Conservation (phyloP, 92 coral and sea anemone species). For the Montipora capitata region DNA sequence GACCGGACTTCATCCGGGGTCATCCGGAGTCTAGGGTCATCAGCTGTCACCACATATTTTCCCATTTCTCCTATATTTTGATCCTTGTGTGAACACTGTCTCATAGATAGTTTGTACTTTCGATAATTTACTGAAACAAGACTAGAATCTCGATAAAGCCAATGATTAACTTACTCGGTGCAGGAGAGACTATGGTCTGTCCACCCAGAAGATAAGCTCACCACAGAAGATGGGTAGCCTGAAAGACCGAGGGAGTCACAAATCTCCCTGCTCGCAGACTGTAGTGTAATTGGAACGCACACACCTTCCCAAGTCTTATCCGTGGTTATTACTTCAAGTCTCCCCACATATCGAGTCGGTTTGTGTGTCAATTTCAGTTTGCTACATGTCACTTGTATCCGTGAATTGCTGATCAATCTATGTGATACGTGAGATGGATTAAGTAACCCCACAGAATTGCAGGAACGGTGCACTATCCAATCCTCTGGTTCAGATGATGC, state of each 20-base stretch:
- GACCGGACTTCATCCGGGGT: too few relatives aligned
- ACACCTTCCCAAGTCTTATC: constrained; percentile 34
- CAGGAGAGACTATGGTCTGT: constrained; percentile 29
- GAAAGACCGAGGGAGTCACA: constrained; percentile 14
- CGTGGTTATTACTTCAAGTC: constrained; percentile 5
- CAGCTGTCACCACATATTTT: too few relatives aligned
- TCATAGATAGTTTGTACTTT: too few relatives aligned
- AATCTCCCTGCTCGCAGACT: constrained; percentile 8
- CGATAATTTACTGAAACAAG: too few relatives aligned
- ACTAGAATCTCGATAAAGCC: too few relatives aligned
- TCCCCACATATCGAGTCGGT: background rate
- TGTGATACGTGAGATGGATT: background rate
- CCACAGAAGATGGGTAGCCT: background rate
- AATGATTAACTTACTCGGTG: constrained; percentile 15
- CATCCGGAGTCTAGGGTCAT: too few relatives aligned
- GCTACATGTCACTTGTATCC: background rate
- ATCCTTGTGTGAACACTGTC: too few relatives aligned
- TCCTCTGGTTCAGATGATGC: background rate
- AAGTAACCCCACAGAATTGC: constrained; percentile 2
- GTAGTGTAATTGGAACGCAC: constrained; percentile 2
- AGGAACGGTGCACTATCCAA: background rate
- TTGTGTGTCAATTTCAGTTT: background rate
- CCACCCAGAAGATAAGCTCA: constrained; percentile 21
- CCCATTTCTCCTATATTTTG: too few relatives aligned
- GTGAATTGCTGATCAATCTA: background rate